A percentile compares a stretch with the other conserved stretches of the same genome.
Evolutionary conservation across 2,797 vertebrate species (phyloP).

Genomic region (Melanotaenia pygmaea): DNA sequence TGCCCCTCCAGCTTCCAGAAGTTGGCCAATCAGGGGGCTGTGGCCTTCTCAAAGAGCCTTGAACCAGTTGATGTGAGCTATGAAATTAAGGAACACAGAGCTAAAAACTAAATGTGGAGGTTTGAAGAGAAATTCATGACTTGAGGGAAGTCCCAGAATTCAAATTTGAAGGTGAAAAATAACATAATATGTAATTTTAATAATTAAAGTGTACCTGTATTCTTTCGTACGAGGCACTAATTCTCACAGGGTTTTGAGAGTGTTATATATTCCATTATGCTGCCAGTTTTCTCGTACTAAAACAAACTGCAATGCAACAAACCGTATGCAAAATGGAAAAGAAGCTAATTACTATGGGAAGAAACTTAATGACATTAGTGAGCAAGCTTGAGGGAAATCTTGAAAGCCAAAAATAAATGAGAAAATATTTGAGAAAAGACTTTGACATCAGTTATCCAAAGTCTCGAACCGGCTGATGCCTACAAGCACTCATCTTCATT

Average conservation of each 20-base stretch:
- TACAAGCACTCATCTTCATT: background rate
- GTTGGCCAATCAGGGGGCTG: background rate
- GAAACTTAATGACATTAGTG: slow-evolving; percentile 2
- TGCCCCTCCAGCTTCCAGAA: background rate
- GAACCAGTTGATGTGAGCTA: background rate
- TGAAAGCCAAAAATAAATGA: slow-evolving; percentile 7
- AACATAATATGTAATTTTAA: background rate
- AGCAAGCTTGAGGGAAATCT: background rate
- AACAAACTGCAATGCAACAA: background rate
- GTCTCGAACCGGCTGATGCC: background rate
- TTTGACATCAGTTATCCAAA: slow-evolving; percentile 3
- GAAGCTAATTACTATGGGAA: slow-evolving; percentile 8
- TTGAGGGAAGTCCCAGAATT: background rate
- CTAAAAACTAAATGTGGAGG: background rate
- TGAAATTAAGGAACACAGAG: background rate
- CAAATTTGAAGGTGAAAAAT: background rate
- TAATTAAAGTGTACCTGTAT: background rate
- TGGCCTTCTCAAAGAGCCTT: background rate
- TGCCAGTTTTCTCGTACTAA: background rate
- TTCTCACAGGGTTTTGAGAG: background rate
- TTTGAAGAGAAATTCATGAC: background rate
- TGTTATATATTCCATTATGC: background rate
- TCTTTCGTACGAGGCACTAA: background rate
- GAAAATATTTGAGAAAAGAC: slow-evolving; percentile 2
- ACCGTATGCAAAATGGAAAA: slow-evolving; percentile 1